These are phyloP conservation scores for Pimephales promelas DNA, from an alignment of 2,113 vertebrate genomes.

Conservation along the genomic window DNA sequence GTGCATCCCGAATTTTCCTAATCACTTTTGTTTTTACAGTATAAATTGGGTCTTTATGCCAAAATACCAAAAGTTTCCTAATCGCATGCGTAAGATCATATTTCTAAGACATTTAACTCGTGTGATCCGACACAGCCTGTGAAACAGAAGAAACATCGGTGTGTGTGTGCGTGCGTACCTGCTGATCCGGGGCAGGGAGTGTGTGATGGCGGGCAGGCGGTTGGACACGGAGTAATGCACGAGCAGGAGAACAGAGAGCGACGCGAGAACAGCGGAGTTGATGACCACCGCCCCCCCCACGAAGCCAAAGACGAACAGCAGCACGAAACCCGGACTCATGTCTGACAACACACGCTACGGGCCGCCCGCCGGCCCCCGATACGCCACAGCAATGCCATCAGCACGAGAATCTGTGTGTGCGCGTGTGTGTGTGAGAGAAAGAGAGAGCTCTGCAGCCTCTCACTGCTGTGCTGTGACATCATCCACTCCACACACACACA, in stretches of 20 bases:
- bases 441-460: constrained; percentile 75
- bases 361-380: constrained; percentile 73
- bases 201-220: constrained; percentile 83
- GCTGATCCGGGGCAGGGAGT: constrained; percentile 87
- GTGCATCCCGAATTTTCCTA: no score
- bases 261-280: constrained; percentile 96
- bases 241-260: constrained; percentile 96
- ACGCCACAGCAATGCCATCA: constrained; percentile 84
- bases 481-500: constrained; percentile 60
- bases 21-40: no score
- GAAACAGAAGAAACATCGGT: neutral
- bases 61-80: no score
- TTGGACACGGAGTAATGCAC: constrained; percentile 97
- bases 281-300: constrained; percentile 98
- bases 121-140: neutral
- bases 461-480: constrained; percentile 83
- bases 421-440: neutral
- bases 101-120: no score
- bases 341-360: constrained; percentile 71
- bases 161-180: constrained; percentile 78
- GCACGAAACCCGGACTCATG: constrained; percentile 99
- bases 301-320: constrained; percentile 99
- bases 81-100: no score
- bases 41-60: no score
- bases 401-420: constrained; percentile 50